phyloP scores from a whole-genome alignment of 2,888 invertebrate genomes.

The Pristionchus fissidentatus region DNA sequence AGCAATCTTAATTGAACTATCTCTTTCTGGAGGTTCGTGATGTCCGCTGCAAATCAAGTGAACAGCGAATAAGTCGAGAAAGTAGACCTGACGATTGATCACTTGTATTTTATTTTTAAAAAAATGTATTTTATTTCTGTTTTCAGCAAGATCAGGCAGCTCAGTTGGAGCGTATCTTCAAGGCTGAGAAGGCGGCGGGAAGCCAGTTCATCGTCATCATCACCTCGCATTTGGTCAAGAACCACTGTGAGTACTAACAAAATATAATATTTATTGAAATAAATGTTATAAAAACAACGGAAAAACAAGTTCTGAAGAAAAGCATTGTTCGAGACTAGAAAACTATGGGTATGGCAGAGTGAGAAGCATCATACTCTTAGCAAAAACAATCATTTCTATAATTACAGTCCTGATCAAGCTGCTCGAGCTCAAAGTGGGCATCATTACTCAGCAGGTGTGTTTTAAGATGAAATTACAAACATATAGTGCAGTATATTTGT shows the following conservation, averaged over 20 bases:
- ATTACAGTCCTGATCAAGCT: neutral
- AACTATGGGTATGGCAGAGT: neutral
- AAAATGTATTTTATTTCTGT: neutral
- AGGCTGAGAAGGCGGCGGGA: neutral
- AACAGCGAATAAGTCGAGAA: no score
- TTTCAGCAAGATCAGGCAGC: neutral
- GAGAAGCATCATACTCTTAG: neutral
- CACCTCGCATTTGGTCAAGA: neutral
- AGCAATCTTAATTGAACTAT: no score
- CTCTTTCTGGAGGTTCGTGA: no score
- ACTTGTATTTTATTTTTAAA: no score
- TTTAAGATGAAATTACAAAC: no score
- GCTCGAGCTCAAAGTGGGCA: neutral
- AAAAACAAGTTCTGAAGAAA: neutral
- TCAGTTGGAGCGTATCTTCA: neutral
- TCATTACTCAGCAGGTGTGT: constrained; percentile 28
- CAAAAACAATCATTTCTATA: neutral
- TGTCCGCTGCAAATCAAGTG: no score
- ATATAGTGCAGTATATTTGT: no score
- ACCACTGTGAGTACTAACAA: constrained; percentile 1
- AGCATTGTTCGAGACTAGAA: neutral
- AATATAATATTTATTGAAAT: neutral
- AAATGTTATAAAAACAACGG: neutral
- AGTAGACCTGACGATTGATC: no score
- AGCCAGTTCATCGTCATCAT: neutral